phyloP scores from a whole-genome alignment of 2,797 vertebrate genomes.

The Amblyraja radiata region DNA sequence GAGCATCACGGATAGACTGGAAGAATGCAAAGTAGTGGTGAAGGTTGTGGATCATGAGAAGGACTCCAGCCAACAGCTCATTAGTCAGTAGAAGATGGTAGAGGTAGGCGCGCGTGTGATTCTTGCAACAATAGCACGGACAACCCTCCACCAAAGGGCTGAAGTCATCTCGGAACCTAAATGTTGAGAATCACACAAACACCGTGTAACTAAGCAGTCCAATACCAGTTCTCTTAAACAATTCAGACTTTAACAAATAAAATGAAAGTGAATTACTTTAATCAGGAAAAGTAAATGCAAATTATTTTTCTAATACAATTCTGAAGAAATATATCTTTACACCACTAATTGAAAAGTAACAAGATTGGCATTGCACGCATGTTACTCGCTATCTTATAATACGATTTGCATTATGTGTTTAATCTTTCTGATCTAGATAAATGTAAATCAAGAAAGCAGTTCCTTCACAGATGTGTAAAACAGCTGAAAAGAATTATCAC shows the following conservation, averaged over 20 bases:
- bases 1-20: constrained; percentile 64
- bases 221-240: background rate
- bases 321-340: background rate
- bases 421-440: background rate
- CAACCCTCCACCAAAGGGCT: constrained; percentile 77
- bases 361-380: background rate
- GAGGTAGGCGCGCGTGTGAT: constrained; percentile 83
- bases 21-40: constrained; percentile 91
- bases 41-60: constrained; percentile 94
- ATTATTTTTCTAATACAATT: background rate
- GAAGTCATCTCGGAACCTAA: constrained; percentile 81
- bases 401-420: background rate
- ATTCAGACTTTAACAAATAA: background rate
- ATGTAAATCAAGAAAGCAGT: background rate
- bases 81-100: constrained; percentile 89
- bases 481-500: background rate
- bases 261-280: background rate
- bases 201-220: background rate
- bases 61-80: constrained; percentile 81
- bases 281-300: background rate
- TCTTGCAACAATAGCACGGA: constrained; percentile 83
- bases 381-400: background rate
- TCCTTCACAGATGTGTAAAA: background rate
- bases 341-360: background rate
- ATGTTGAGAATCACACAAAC: background rate